Percentiles rank a stretch among this genome's conserved stretches.
Evolutionary conservation across 2,797 vertebrate species (phyloP).

Genomic region (Eutrigla gurnardus): DNA sequence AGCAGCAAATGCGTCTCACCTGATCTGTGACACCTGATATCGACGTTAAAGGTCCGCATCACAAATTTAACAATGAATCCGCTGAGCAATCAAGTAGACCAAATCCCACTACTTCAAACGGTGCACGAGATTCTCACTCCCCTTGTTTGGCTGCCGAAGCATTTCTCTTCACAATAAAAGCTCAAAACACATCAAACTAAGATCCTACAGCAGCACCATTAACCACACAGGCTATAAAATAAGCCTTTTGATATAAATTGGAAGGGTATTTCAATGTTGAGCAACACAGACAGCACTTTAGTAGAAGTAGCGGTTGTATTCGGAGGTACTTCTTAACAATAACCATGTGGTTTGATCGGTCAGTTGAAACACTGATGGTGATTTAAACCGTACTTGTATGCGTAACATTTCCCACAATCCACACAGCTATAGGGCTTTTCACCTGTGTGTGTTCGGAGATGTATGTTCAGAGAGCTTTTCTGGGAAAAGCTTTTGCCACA

Average conservation of each 20-base stretch:
- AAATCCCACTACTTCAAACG: neutral
- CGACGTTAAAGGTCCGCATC: slow-evolving; percentile 7
- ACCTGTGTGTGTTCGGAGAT: slow-evolving; percentile 85
- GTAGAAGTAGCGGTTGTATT: slow-evolving; percentile 12
- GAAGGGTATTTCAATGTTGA: slow-evolving; percentile 12
- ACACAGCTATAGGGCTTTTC: slow-evolving; percentile 87
- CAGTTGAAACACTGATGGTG: slow-evolving; percentile 84
- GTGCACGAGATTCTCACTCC: neutral
- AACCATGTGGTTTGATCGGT: slow-evolving; percentile 18
- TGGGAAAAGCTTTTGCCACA: slow-evolving; percentile 87
- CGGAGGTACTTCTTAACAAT: neutral
- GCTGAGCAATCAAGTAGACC: neutral
- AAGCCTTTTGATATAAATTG: slow-evolving; percentile 9
- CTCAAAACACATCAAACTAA: slow-evolving; percentile 33
- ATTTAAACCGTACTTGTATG: slow-evolving; percentile 86
- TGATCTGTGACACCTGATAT: neutral
- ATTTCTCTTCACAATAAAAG: slow-evolving; percentile 8
- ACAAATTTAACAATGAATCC: neutral
- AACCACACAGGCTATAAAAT: slow-evolving; percentile 2
- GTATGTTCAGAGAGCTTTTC: slow-evolving; percentile 87
- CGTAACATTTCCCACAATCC: slow-evolving; percentile 86
- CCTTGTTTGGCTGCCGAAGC: slow-evolving; percentile 12
- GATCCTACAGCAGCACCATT: slow-evolving; percentile 19
- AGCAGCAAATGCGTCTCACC: slow-evolving; percentile 12
- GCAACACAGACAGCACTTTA: neutral